Evolutionary conservation across 2,113 vertebrate genomes (phyloP), one percentile per base, ranked within the genome.

Genomic region (Chauna torquata): DNA sequence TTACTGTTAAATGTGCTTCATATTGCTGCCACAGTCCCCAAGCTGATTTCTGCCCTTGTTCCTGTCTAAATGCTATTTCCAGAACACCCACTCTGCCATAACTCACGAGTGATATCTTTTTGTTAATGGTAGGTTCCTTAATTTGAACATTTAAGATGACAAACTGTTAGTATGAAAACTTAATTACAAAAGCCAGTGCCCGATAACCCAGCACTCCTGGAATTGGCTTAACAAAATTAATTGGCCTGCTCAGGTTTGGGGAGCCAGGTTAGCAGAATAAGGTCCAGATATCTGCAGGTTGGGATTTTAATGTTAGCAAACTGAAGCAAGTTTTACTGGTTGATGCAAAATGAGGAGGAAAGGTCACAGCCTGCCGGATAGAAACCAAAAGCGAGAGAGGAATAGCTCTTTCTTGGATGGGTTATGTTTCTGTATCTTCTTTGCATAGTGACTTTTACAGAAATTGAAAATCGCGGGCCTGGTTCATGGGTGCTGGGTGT

Each of bases 401-500:
- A 89, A 8, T 7, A 34, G 58, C 58, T 92, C 36, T 55, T 78
- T 9, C 11, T 55, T 16, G 61, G 44, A 16, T 38, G 40, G 30
- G 18, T 54, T 88, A 13, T 2, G 0, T 75, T 89, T 66, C 50
- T 89, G 61, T 6, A 66, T 74, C 20, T 45, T 78, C 32, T 77
- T 75, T 84, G 59, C 50, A 50, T 45, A 80, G 9, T 40, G 27
- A n/a, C 54, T 13, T 71, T 79, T 69, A 52, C n/a, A 38, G 12
- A 52, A 45, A 45, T 47, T 69, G 65, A 28, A 12, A 25, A 22
- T 11, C 22, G 32, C 66, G 55, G 32, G 15, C 27, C 52, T 49
- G 28, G 11, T 9, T 58, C 0, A 0, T 36, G 1, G 15, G 6
- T 49, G 6, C 36, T 78, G 47, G 45, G 19, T 4, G 1, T 45